These are phyloP conservation scores for Drosophila fungiperda DNA, from an alignment of 2,888 invertebrate genomes.

Conservation along the genomic window DNA sequence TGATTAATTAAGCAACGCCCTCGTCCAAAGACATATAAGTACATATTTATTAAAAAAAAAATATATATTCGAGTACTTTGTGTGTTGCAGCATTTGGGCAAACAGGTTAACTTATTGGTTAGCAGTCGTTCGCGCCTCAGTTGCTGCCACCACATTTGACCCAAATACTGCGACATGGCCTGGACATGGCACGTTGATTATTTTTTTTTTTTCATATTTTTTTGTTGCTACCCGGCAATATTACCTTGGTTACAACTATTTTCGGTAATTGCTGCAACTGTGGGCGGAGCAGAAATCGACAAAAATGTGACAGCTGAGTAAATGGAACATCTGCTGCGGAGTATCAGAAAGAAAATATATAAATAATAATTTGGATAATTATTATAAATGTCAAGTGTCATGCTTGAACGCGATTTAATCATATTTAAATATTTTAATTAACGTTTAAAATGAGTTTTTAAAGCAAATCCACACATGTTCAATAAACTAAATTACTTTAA, in stretches of 20 bases:
- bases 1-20: slow-evolving; percentile 71
- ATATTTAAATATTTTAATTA: neutral
- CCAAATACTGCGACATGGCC: slow-evolving; percentile 41
- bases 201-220: slow-evolving; percentile 30
- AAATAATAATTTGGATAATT: neutral
- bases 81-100: slow-evolving; percentile 23
- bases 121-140: slow-evolving; percentile 26
- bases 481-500: neutral
- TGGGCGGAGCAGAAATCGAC: slow-evolving; percentile 14
- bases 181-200: slow-evolving; percentile 51
- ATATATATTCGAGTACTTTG: slow-evolving; percentile 1
- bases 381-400: neutral
- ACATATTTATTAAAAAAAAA: neutral
- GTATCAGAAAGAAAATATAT: neutral
- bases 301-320: slow-evolving; percentile 43
- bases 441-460: neutral
- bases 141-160: slow-evolving; percentile 40
- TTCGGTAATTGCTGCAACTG: slow-evolving; percentile 34
- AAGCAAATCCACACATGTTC: neutral
- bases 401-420: neutral
- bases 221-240: slow-evolving; percentile 22
- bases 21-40: slow-evolving; percentile 19
- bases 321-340: slow-evolving; percentile 34
- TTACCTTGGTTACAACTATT: slow-evolving; percentile 47
- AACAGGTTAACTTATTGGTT: slow-evolving; percentile 46